Conservation (phyloP, 2,888 invertebrate species). For the Drosophila diplacantha region DNA sequence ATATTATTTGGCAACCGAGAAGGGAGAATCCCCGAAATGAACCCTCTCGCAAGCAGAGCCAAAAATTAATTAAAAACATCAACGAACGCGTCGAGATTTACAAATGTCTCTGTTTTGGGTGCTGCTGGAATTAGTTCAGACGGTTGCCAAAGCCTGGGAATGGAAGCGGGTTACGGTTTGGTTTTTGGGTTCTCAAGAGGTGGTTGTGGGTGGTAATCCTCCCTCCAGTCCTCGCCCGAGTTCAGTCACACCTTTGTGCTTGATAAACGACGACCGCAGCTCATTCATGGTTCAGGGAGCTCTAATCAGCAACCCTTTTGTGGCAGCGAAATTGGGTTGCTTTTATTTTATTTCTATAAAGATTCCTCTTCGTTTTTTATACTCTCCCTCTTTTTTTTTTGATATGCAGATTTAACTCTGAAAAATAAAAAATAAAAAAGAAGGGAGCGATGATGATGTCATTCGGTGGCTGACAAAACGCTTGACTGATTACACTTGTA, state of each 20-base stretch:
- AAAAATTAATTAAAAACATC: constrained; percentile 72
- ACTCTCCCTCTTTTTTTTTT: constrained; percentile 53
- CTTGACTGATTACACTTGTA: constrained; percentile 75
- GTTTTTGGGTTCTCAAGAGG: constrained; percentile 29
- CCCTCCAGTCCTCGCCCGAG: background rate
- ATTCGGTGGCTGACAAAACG: constrained; percentile 68
- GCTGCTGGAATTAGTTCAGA: constrained; percentile 63
- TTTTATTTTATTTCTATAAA: constrained; percentile 31
- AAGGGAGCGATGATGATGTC: constrained; percentile 54
- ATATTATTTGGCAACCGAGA: constrained; percentile 35
- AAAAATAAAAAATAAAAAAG: constrained; percentile 16
- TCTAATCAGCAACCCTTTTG: constrained; percentile 71
- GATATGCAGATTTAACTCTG: constrained; percentile 69
- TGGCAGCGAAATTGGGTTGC: constrained; percentile 47
- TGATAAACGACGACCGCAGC: constrained; percentile 63
- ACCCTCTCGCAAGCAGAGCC: constrained; percentile 17
- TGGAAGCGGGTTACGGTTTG: constrained; percentile 30
- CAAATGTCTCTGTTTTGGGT: constrained; percentile 39
- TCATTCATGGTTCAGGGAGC: constrained; percentile 64
- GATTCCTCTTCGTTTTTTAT: constrained; percentile 1
- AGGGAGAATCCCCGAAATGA: constrained; percentile 2
- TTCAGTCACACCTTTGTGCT: constrained; percentile 53
- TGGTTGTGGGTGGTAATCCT: constrained; percentile 30
- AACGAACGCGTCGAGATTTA: constrained; percentile 64
- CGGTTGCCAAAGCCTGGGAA: constrained; percentile 44